Conservation (phyloP, 2,797 vertebrate genomes). For the Anguilla megastoma region DNA sequence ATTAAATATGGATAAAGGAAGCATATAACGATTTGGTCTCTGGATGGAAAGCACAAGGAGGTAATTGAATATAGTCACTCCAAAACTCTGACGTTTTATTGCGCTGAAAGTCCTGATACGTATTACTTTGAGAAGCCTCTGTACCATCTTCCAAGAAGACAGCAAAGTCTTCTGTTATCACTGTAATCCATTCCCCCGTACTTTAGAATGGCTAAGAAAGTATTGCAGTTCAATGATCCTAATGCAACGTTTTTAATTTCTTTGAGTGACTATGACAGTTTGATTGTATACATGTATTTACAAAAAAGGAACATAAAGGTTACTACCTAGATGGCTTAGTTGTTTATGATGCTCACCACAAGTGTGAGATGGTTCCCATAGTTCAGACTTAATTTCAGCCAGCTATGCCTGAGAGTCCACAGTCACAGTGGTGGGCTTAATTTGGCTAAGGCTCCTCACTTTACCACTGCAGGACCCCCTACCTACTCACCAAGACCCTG, state of each 20-base stretch:
- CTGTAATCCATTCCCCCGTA: background rate
- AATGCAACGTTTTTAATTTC: background rate
- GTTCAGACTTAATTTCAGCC: background rate
- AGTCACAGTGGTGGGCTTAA: background rate
- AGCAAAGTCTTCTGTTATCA: background rate
- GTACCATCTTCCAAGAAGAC: slow-evolving; percentile 26
- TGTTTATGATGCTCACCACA: background rate
- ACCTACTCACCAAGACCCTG: background rate
- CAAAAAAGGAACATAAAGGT: background rate
- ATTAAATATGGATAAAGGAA: slow-evolving; percentile 60
- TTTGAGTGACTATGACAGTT: background rate
- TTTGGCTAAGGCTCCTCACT: background rate
- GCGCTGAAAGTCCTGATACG: background rate
- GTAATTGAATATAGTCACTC: slow-evolving; percentile 55
- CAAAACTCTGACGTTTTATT: slow-evolving; percentile 33
- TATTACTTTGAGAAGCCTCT: background rate
- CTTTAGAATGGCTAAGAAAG: background rate
- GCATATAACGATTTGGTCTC: slow-evolving; percentile 52
- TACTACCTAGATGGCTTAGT: background rate
- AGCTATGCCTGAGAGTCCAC: background rate
- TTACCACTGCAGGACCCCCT: background rate
- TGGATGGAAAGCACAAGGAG: slow-evolving; percentile 53
- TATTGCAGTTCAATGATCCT: background rate
- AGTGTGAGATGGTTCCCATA: background rate
- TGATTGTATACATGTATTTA: background rate